Base-by-base conservation (phyloP, 2,797 vertebrate genomes). In the Chloroceryle inda region DNA sequence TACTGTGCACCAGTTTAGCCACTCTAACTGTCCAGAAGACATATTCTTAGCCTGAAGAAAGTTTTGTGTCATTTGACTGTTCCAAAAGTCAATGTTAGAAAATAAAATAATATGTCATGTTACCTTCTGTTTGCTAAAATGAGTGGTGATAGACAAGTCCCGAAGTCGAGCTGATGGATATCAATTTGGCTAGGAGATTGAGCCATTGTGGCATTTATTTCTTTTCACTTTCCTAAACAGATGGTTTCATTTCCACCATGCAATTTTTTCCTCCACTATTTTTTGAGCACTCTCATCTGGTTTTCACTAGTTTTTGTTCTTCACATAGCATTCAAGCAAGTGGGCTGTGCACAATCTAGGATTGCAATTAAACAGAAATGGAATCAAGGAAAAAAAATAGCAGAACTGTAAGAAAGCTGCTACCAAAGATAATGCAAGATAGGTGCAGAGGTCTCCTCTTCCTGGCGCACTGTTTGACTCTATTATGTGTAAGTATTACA, bases 271-370 rank as follows among this genome's bases (percentile, higher is more conserved):
- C 22, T 56, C 45, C 6, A 4, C 35, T 83, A n/a, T 53, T 40
- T 64, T 52, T 40, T 58, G n/a, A 79, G 42, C 10, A 7, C 38
- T 61, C 45, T 84, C 50, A 47, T 72, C 49, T 83, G 85, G 82
- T 13, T 95, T 83, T 73, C 68, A 76, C 55, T 73, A 79, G 62
- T 86, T 79, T 86, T 95, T 89, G 55, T 83, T 77, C 45, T 81
- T 42, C 14, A 44, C 9, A 1, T 19, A 49, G n/a, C 64, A 58
- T 64, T 82, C 26, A 67, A 72, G 13, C 49, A 75, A 88, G 44
- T 33, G 26, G 38, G 71, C 75, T 33, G 21, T 64, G 66, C 47
- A 21, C 31, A 68, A 42, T 67, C 53, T 33, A 66, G 56, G 50
- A 50, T 8, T 75, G 59, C 20, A 85, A 58, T 85, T 81, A 68